Evolutionary conservation across 2,888 invertebrate species (phyloP).

Genomic region (Athalia circularis): DNA sequence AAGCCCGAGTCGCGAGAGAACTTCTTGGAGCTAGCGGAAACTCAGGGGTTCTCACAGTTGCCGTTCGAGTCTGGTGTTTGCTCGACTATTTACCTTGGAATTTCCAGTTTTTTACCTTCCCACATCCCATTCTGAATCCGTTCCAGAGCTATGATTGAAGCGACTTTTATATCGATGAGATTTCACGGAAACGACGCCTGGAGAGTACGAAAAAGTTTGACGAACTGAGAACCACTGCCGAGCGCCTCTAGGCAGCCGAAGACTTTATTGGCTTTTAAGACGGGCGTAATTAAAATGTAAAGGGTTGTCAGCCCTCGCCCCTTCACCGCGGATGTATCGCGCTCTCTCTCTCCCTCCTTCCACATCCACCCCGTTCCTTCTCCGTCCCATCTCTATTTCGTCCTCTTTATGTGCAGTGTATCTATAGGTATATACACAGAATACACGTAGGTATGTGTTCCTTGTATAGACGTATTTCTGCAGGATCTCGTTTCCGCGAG

Average conservation of each 20-base stretch:
- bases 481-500: no score
- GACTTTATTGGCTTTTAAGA: slow-evolving; percentile 70
- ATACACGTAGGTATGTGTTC: no score
- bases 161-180: slow-evolving; percentile 41
- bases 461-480: background rate
- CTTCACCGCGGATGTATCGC: slow-evolving; percentile 48
- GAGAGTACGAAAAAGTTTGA: slow-evolving; percentile 28
- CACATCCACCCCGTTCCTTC: slow-evolving; percentile 12
- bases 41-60: slow-evolving; percentile 24
- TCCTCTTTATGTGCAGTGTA: background rate
- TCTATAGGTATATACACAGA: no score
- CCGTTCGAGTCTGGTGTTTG: background rate
- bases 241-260: slow-evolving; percentile 57
- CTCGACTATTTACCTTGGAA: no score
- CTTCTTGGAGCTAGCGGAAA: slow-evolving; percentile 59
- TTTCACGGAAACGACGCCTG: background rate
- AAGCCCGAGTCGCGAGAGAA: slow-evolving; percentile 60
- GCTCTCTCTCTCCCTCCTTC: slow-evolving; percentile 45
- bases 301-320: slow-evolving; percentile 63
- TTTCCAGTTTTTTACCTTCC: no score
- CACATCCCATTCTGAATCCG: background rate
- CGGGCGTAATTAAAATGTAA: slow-evolving; percentile 70
- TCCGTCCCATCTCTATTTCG: background rate
- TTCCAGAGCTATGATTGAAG: slow-evolving; percentile 24
- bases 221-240: slow-evolving; percentile 59